phyloP scores from a whole-genome alignment of 2,797 vertebrate species.

The Platyrinchus mystaceus region DNA sequence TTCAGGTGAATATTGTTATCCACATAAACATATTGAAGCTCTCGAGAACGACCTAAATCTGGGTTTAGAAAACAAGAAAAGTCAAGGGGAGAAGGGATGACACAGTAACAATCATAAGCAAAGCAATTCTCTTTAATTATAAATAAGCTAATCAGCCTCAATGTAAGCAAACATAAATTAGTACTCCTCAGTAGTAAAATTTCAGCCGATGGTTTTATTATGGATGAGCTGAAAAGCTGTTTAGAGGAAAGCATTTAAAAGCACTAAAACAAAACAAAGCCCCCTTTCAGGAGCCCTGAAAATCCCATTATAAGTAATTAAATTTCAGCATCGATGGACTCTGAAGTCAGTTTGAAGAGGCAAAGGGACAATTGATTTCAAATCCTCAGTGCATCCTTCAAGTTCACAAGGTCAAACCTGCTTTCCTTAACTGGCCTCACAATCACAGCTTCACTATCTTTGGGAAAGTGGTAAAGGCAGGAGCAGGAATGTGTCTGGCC shows the following conservation, averaged over 20 bases:
- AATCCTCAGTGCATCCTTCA: background rate
- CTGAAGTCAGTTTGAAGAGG: background rate
- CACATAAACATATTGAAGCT: slow-evolving; percentile 93
- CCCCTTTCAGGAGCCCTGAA: background rate
- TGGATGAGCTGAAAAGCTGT: background rate
- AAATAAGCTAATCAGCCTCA: background rate
- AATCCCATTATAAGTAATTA: slow-evolving; percentile 37
- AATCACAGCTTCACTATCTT: background rate
- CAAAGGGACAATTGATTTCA: slow-evolving; percentile 21
- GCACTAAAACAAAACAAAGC: background rate
- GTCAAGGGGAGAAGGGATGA: slow-evolving; percentile 6
- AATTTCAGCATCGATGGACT: background rate
- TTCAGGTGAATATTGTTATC: slow-evolving; percentile 91
- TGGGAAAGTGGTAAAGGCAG: background rate
- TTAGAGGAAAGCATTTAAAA: background rate
- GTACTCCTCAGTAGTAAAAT: background rate
- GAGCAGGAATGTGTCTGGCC: background rate
- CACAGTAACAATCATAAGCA: background rate
- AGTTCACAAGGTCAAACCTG: slow-evolving; percentile 16
- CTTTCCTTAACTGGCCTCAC: background rate
- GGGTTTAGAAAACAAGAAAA: slow-evolving; percentile 44
- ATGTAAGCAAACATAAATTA: slow-evolving; percentile 19
- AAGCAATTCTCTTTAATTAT: slow-evolving; percentile 2
- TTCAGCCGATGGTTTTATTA: background rate
- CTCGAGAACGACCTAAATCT: slow-evolving; percentile 95